phyloP scores from a whole-genome alignment of 2,888 invertebrate species.

The Nymphalis c-album region DNA sequence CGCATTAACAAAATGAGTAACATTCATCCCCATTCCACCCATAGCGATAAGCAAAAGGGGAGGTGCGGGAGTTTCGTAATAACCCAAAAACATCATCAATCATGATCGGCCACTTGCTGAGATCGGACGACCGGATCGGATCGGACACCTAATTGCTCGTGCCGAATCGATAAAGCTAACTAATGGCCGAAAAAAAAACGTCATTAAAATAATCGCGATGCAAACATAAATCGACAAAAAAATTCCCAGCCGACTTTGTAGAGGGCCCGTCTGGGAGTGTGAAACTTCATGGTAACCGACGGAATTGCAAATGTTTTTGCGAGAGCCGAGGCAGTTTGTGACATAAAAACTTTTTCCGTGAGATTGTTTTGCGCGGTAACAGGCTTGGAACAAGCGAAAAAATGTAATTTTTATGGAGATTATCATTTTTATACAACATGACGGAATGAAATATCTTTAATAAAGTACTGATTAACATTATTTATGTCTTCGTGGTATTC shows the following conservation, averaged over 20 bases:
- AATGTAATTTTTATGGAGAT: conserved; percentile 9
- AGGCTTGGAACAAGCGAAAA: neutral
- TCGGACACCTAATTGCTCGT: conserved; percentile 65
- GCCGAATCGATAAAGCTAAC: conserved; percentile 63
- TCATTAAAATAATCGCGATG: conserved; percentile 57
- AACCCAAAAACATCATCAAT: conserved; percentile 70
- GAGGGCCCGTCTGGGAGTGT: conserved; percentile 29
- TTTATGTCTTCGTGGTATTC: neutral
- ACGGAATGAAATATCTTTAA: neutral
- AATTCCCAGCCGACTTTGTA: conserved; percentile 17
- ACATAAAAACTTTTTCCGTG: conserved; percentile 34
- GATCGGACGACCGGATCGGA: conserved; percentile 49
- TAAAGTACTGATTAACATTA: neutral
- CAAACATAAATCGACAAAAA: conserved; percentile 32
- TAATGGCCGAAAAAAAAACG: conserved; percentile 62
- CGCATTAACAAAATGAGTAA: conserved; percentile 62
- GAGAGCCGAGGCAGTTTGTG: conserved; percentile 22
- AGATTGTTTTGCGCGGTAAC: conserved; percentile 30
- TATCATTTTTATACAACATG: neutral
- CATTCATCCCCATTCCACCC: conserved; percentile 49
- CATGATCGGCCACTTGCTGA: conserved; percentile 59
- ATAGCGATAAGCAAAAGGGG: conserved; percentile 44
- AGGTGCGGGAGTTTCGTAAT: conserved; percentile 51
- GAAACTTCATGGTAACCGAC: conserved; percentile 30
- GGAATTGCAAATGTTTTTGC: conserved; percentile 33